A percentile compares a stretch with the other conserved stretches of the same genome.
phyloP scores from a whole-genome alignment of 2,113 vertebrate genomes.

The Eclectus roratus region DNA sequence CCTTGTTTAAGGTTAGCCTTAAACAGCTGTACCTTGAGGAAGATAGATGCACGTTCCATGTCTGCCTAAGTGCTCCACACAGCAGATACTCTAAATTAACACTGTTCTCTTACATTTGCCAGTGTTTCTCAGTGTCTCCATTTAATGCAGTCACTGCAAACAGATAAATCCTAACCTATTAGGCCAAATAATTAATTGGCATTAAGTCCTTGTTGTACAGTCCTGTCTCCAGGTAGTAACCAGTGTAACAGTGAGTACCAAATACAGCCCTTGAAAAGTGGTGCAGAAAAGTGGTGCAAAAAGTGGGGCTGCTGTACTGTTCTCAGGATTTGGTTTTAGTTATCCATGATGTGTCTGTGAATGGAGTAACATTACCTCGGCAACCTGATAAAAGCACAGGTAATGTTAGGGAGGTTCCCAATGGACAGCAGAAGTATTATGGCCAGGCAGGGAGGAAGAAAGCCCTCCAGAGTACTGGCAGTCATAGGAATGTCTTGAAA shows the following conservation, averaged over 20 bases:
- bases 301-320: not conserved
- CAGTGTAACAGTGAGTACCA: not conserved
- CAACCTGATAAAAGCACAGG: not conserved
- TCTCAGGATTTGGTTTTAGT: not conserved
- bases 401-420: not conserved
- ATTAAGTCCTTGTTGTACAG: not conserved
- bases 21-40: not conserved
- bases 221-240: not conserved
- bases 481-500: not conserved
- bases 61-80: not conserved
- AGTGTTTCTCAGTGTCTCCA: not conserved
- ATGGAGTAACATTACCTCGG: not conserved
- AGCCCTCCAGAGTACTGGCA: not conserved
- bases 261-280: not conserved
- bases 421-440: not conserved
- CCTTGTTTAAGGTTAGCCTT: not conserved
- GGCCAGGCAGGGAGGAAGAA: not conserved
- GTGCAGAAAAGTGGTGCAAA: not conserved
- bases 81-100: not conserved
- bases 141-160: not conserved
- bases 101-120: not conserved
- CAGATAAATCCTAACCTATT: not conserved
- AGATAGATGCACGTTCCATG: accelerated
- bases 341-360: not conserved
- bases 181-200: not conserved